Evolutionary conservation across 1,140 invertebrate genomes (phyloP), one percentile per base, ranked within the genome.

Genomic region (Ceratina australensis): DNA sequence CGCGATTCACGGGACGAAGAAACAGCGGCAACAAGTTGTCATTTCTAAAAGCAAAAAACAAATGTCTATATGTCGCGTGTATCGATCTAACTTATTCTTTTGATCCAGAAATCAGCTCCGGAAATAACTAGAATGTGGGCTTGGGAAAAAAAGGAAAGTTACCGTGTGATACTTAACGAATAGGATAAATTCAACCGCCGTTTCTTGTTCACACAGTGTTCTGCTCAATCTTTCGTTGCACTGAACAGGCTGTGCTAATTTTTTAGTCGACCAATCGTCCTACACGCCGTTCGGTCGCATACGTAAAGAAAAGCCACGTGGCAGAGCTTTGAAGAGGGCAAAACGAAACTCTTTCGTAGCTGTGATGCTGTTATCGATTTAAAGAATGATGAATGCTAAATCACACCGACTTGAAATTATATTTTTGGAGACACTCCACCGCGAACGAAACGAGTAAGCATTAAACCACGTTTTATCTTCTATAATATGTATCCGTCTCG

Each of bases 301-400:
- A 65, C 78, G 60, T 63, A 77, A n/a, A 75, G 77, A 82, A 74
- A 80, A 80, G 60, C 69, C 66, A 79, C 33, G 33, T 86, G 81
- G 74, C 84, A 80, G 74, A 85, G 80, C 72, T 86, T 77, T 42
- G 33, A 42, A 42, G 10, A 8, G 33, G 33, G 56, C 52, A 65
- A 80, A 75, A 74, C 42, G 71, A 86, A 66, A 78, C 80, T 81
- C 71, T 85, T 85, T 80, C 78, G 81, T 86, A 86, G 81, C 81
- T 83, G 81, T 86, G 85, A 86, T 86, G 84, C 84, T 81, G 74
- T 86, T 86, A 84, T 78, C 71, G 76, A 84, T 84, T 83, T 64
- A 74, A 52, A 84, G 33, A 42, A 42, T 42, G 33, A 42, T 8
- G 33, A 42, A 42, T 52, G 81, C 82, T 84, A 10, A 65, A 84